Evolutionary conservation across 30 jellyfish, hydroid and myxozoan genomes (phyloP), one percentile per base, ranked within the genome.

Genomic region (Morbakka virulenta): DNA sequence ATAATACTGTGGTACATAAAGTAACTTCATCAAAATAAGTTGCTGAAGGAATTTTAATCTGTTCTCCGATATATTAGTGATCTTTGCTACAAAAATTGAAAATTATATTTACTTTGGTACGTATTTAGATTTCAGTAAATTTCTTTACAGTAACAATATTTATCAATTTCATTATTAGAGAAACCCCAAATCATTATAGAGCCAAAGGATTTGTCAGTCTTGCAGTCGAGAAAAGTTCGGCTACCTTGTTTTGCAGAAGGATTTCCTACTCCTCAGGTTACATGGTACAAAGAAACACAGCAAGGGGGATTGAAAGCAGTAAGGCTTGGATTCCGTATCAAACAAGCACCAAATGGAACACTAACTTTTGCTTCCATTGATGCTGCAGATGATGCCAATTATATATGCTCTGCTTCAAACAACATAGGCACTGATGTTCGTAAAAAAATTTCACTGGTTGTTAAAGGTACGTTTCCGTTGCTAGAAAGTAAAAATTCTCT

Each of bases 251-350:
- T 50, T 24, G 98, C 95, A 22, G 31, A 53, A 1, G 98, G 98
- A 0, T 91, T 76, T 80, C 98, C 98, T 17, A 26, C 83, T 28
- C 98, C 98, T 28, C 98, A 91, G 64, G 74, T 91, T 47, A 87
- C 88, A 2, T 91, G 98, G 98, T 83, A 73, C 78, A 84, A 84
- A 36, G 69, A 31, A 17, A 49, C 34, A 24, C 63, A 79, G 51
- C n/a, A n/a, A n/a, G n/a, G n/a, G n/a, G n/a, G n/a, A n/a, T n/a
- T n/a, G n/a, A 64, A 76, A 41, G 34, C 67, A 68, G 51, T 91
- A 6, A 41, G 17, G 6, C 69, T 91, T 75, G 35, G 82, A 35
- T 32, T 61, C 35, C 66, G 96, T 41, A 52, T 91, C 20, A 34
- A 52, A 31, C 98, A 91, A 47, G 36, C 78, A 28, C 61, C 69